Evolutionary conservation across 2,888 invertebrate species (phyloP), one percentile per base, ranked within the genome.

Genomic region (Congeria kusceri): DNA sequence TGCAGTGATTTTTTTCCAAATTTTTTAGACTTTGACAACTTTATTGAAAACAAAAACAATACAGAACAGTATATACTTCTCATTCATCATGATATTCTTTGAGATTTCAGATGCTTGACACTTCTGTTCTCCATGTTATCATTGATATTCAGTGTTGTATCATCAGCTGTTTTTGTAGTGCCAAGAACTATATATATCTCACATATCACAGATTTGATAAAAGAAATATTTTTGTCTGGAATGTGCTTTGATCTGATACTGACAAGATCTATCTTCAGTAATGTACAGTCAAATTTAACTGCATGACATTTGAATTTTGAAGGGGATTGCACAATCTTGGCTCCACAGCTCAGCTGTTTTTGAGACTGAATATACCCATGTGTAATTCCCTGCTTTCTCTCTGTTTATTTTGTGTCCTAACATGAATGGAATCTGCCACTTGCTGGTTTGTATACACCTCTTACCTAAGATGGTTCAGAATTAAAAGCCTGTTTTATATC

Each of bases 171-270:
- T 49, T 49, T 49, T 18, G 18, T 49, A 15, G 15, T 49, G 49
- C 20, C n/a, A 49, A 20, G 20, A 49, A 20, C 18, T 49, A 49
- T 49, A 20, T 49, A 20, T 49, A 49, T 15, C 49, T 20, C 49
- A 4, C n/a, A 49, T 49, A 49, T 20, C 20, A 49, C 3, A 9
- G 20, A 18, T 20, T n/a, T 49, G 49, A 49, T 49, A 49, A 4
- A 20, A 49, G 20, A 49, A 49, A 58, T 67, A 67, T 67, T 67
- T 44, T 11, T 23, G 67, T 67, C 67, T 67, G 67, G 67, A 67
- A 67, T 67, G 67, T 46, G 56, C 67, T 57, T 49, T 49, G 49
- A 20, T 20, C 20, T 49, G 49, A 20, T 20, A n/a, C n/a, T n/a
- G n/a, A n/a, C n/a, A n/a, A n/a, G n/a, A n/a, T n/a, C n/a, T n/a